phyloP scores from a whole-genome alignment of 2,113 vertebrate genomes.

The Leptocoma aspasia region DNA sequence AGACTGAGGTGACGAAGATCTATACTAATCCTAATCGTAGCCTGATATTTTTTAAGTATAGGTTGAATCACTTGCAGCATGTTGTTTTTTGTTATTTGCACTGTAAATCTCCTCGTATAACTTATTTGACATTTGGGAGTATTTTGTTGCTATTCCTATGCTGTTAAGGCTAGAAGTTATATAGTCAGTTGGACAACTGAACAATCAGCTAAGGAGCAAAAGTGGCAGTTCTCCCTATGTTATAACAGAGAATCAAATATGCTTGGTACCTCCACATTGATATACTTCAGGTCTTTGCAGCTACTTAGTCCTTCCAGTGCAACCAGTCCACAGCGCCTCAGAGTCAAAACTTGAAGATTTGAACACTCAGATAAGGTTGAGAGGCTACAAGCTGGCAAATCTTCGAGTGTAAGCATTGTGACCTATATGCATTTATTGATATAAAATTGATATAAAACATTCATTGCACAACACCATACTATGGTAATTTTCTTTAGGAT shows the following conservation, averaged over 20 bases:
- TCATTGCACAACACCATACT: background rate
- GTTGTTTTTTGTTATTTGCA: background rate
- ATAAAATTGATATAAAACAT: background rate
- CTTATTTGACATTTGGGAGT: background rate
- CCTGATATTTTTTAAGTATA: background rate
- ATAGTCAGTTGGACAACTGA: background rate
- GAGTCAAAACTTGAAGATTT: conserved; percentile 79
- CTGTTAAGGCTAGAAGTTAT: background rate
- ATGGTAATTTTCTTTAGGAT: background rate
- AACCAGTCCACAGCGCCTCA: conserved; percentile 82
- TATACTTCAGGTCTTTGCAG: conserved; percentile 76
- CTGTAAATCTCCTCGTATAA: background rate
- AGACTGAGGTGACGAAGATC: background rate
- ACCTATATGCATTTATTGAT: conserved; percentile 72
- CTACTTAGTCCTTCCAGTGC: conserved; percentile 78
- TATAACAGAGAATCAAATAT: background rate
- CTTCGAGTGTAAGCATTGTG: conserved; percentile 80
- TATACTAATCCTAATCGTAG: background rate
- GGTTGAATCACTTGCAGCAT: background rate
- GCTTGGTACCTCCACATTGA: conserved; percentile 83
- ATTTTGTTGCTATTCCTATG: background rate
- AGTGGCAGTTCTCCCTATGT: background rate
- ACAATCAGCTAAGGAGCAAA: background rate
- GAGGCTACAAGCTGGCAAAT: conserved; percentile 81
- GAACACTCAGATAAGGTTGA: conserved; percentile 79